phyloP scores from a whole-genome alignment of 2,113 vertebrate species.

The Zosterops borbonicus region DNA sequence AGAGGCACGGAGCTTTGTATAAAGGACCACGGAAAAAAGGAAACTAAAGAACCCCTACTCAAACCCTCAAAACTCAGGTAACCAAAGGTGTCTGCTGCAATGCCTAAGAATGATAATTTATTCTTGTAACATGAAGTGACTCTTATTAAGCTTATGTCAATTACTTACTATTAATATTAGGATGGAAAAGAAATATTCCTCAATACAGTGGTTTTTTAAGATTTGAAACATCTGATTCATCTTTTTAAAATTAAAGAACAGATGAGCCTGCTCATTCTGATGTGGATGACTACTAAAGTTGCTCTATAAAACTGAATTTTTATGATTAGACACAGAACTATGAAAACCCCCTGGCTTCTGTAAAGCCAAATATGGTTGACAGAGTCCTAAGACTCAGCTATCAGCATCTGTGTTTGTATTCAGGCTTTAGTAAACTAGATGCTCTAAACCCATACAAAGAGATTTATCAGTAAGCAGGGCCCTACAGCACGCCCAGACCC shows the following conservation, averaged over 20 bases:
- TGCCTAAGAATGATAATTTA: background rate
- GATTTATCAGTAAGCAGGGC: constrained; percentile 72
- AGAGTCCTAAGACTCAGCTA: background rate
- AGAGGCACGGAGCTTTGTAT: background rate
- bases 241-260: background rate
- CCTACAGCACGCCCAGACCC: constrained; percentile 58
- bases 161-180: background rate
- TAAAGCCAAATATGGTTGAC: background rate
- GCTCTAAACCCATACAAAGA: constrained; percentile 72
- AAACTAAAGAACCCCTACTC: background rate
- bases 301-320: background rate
- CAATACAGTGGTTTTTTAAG: background rate
- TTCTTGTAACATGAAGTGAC: background rate
- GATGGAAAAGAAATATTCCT: background rate
- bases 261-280: background rate
- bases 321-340: background rate
- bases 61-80: background rate
- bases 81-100: background rate
- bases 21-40: background rate
- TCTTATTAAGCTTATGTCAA: background rate
- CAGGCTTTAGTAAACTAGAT: constrained; percentile 27
- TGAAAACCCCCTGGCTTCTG: background rate
- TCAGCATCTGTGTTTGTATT: constrained; percentile 42
- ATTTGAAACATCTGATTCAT: background rate
- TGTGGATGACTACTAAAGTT: background rate